phyloP scores from a whole-genome alignment of 2,888 invertebrate genomes.

The Nemoura dubitans region DNA sequence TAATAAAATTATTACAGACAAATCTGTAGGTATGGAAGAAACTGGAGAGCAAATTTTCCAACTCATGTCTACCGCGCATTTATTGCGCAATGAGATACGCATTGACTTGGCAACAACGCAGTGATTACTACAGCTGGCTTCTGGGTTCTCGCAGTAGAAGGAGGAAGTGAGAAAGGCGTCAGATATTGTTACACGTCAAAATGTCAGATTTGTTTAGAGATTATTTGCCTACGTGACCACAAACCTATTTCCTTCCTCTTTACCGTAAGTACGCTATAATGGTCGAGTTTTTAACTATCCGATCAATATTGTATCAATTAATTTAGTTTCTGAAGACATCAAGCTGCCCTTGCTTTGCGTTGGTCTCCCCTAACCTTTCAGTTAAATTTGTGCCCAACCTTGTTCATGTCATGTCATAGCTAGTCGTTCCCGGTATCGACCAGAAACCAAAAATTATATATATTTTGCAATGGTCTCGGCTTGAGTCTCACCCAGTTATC shows the following conservation, averaged over 20 bases:
- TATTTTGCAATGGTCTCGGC: no score
- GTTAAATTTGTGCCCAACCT: not conserved
- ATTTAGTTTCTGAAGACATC: not conserved
- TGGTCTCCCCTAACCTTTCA: not conserved
- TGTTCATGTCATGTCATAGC: not conserved
- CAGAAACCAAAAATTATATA: no score
- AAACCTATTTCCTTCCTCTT: not conserved
- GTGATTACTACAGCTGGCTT: not conserved
- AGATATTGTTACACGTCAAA: not conserved
- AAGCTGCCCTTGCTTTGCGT: not conserved
- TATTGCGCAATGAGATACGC: no score
- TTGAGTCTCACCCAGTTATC: no score
- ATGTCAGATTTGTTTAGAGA: not conserved
- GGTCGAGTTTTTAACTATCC: not conserved
- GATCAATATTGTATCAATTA: not conserved
- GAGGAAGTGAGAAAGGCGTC: not conserved
- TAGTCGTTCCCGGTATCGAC: no score
- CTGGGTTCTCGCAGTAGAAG: not conserved
- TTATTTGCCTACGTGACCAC: conserved; percentile 12
- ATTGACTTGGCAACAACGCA: not conserved
- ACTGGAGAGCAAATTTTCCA: no score
- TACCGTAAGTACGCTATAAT: not conserved
- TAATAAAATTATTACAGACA: no score
- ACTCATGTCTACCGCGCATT: no score
- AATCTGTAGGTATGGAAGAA: no score